Evolutionary conservation across 2,113 vertebrate genomes (phyloP).

Genomic region (Hippolais icterina): DNA sequence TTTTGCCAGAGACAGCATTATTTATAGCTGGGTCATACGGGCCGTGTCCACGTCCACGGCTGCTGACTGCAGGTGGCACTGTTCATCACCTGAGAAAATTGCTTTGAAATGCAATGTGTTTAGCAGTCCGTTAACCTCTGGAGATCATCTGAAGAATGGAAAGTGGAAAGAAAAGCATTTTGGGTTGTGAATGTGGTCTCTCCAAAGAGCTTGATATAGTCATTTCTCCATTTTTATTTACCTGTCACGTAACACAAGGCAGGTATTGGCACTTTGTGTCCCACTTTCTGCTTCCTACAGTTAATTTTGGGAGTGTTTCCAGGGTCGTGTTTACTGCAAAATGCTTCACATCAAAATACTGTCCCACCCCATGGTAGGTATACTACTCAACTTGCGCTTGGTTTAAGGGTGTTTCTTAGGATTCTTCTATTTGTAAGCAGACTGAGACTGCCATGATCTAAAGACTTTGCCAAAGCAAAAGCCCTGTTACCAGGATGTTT

Average conservation of each 20-base stretch:
- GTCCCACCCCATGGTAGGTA: not conserved
- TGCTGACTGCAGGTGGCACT: not conserved
- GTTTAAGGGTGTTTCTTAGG: not conserved
- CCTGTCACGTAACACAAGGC: rapidly evolving
- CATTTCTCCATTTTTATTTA: not conserved
- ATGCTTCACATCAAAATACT: not conserved
- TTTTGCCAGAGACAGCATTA: not conserved
- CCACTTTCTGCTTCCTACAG: not conserved
- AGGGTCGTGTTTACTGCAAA: not conserved
- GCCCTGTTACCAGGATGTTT: not conserved
- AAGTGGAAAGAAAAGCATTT: not conserved
- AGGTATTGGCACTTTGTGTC: not conserved
- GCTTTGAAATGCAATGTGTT: not conserved
- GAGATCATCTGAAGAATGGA: not conserved
- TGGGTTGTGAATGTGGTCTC: not conserved
- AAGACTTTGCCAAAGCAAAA: not conserved
- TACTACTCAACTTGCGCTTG: not conserved
- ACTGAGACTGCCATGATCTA: not conserved
- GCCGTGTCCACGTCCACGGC: not conserved
- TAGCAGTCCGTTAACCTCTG: not conserved
- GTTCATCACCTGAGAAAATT: not conserved
- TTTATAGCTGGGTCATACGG: not conserved
- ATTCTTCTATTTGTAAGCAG: not conserved
- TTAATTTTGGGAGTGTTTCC: not conserved
- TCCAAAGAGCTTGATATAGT: not conserved